phyloP scores from a whole-genome alignment of 1,140 invertebrate genomes.

The Nephila pilipes region DNA sequence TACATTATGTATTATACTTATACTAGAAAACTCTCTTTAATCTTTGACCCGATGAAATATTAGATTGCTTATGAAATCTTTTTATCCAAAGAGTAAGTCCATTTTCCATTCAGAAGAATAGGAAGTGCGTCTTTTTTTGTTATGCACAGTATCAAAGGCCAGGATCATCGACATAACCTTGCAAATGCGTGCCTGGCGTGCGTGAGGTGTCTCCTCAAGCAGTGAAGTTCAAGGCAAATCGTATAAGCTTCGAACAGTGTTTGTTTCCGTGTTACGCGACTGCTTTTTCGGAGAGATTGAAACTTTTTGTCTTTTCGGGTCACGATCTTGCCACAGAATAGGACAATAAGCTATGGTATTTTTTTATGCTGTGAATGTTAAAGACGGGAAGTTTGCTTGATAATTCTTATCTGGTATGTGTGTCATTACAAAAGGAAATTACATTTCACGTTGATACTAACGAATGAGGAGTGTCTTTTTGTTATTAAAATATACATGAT shows the following conservation, averaged over 20 bases:
- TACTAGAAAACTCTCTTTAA: no score
- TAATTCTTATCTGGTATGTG: no score
- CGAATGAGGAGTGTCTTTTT: no score
- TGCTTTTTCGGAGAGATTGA: not conserved
- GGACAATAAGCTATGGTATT: not conserved
- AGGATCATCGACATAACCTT: not conserved
- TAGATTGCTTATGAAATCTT: no score
- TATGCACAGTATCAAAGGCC: not conserved
- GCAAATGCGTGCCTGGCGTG: not conserved
- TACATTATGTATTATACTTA: no score
- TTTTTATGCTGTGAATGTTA: not conserved
- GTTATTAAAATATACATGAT: no score
- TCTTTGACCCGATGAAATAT: no score
- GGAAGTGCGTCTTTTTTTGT: no score
- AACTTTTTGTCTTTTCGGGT: not conserved
- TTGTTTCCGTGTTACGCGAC: not conserved
- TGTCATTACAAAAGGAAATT: no score
- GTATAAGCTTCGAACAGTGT: not conserved
- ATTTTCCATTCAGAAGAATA: no score
- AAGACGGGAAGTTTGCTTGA: not conserved
- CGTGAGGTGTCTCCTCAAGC: not conserved
- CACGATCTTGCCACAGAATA: not conserved
- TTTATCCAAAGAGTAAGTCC: no score
- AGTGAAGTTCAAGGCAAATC: slow-evolving; percentile 16
- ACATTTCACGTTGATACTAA: no score